Percentiles rank a stretch among this genome's conserved stretches.
These are phyloP conservation scores for Pogona vitticeps DNA, from an alignment of 2,113 vertebrate species.

Conservation along the genomic window DNA sequence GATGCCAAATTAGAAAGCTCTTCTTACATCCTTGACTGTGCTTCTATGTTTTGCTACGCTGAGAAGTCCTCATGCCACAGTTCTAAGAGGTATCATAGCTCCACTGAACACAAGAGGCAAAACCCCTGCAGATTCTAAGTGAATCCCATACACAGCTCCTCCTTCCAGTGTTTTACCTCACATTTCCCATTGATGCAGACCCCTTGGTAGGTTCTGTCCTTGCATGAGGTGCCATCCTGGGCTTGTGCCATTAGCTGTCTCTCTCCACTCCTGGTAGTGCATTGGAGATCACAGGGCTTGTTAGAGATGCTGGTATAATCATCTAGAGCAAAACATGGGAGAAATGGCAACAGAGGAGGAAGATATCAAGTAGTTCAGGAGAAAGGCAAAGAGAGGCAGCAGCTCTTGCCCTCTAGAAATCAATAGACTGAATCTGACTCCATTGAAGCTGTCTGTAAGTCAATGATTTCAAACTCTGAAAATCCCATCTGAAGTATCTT, in stretches of 20 bases:
- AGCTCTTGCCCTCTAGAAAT: neutral
- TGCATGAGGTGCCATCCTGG: conserved; percentile 89
- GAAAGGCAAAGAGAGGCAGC: neutral
- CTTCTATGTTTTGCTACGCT: neutral
- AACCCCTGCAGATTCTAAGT: neutral
- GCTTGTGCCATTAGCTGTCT: conserved; percentile 86
- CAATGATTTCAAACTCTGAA: neutral
- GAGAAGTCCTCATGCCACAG: neutral
- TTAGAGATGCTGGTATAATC: conserved; percentile 93
- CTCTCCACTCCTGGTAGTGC: conserved; percentile 84
- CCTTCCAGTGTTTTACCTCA: conserved; percentile 77
- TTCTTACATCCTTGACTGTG: neutral
- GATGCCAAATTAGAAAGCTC: neutral
- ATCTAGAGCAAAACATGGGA: conserved; percentile 71
- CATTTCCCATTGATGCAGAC: conserved; percentile 89
- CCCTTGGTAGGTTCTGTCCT: conserved; percentile 82
- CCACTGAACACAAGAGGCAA: neutral
- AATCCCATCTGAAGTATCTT: neutral
- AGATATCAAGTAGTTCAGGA: neutral
- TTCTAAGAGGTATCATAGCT: neutral
- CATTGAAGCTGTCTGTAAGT: neutral
- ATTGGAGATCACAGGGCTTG: conserved; percentile 91
- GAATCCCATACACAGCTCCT: neutral
- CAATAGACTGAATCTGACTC: neutral
- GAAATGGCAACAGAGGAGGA: fast-evolving